Conservation (phyloP, 2,113 vertebrate genomes). For the Hipposideros armiger region DNA sequence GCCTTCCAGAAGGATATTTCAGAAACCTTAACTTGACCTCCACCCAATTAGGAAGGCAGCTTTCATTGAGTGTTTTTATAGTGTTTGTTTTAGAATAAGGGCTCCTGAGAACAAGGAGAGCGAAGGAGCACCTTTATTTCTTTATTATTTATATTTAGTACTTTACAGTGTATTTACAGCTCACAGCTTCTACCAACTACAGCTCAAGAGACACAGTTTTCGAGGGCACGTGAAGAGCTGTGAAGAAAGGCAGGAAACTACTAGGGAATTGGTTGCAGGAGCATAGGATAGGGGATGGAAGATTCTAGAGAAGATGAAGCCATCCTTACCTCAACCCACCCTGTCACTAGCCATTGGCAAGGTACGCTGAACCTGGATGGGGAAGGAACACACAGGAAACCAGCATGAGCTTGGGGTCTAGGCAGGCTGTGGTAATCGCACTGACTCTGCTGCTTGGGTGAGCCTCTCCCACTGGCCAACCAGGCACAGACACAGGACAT, state of each 20-base stretch:
- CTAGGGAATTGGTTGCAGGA: background rate
- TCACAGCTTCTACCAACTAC: background rate
- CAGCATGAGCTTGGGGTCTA: background rate
- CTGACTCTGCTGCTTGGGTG: background rate
- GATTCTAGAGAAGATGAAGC: background rate
- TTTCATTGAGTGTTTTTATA: constrained; percentile 77
- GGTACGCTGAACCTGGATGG: background rate
- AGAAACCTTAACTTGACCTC: constrained; percentile 71
- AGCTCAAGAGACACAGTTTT: background rate
- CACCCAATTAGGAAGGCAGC: constrained; percentile 78
- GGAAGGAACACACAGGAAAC: background rate
- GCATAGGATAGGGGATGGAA: background rate
- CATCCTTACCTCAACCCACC: background rate
- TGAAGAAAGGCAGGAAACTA: background rate
- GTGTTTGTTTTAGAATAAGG: constrained; percentile 78
- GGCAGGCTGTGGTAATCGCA: background rate
- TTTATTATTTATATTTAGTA: constrained; percentile 20
- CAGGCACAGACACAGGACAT: background rate
- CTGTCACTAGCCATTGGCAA: background rate
- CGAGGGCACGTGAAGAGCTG: background rate
- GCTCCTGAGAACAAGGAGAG: constrained; percentile 44
- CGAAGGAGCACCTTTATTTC: constrained; percentile 43
- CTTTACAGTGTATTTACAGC: background rate
- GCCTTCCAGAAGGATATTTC: constrained; percentile 41
- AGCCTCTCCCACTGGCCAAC: background rate